Evolutionary conservation across 2,888 invertebrate genomes (phyloP).

Genomic region (Meganola albula): DNA sequence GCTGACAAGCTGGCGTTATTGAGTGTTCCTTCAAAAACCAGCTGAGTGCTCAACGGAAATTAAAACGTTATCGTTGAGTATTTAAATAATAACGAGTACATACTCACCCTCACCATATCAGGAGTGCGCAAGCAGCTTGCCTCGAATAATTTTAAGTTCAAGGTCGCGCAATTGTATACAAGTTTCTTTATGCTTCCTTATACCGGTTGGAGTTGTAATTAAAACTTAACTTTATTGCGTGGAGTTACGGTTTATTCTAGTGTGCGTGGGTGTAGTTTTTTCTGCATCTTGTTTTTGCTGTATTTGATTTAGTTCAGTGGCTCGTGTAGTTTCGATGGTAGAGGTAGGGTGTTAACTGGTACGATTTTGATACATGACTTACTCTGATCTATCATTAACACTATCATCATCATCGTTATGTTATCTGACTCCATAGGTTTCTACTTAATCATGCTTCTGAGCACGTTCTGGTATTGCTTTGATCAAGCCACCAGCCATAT

Average conservation of each 20-base stretch:
- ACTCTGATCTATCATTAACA: no score
- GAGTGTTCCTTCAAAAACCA: no score
- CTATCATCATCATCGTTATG: no score
- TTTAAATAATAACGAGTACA: no score
- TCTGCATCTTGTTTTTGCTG: slow-evolving; percentile 26
- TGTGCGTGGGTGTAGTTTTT: slow-evolving; percentile 23
- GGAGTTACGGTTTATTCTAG: slow-evolving; percentile 17
- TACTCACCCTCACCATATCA: slow-evolving; percentile 43
- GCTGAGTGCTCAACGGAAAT: no score
- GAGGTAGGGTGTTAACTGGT: slow-evolving; percentile 29
- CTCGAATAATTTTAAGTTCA: slow-evolving; percentile 60
- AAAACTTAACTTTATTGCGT: slow-evolving; percentile 18
- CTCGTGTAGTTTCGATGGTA: slow-evolving; percentile 32
- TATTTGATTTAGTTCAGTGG: slow-evolving; percentile 35
- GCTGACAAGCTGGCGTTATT: no score
- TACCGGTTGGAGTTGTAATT: slow-evolving; percentile 31
- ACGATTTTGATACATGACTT: no score
- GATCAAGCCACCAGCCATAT: no score
- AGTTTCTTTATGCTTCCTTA: slow-evolving; percentile 56
- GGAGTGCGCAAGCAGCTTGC: slow-evolving; percentile 46
- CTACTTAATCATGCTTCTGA: no score
- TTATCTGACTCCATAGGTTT: no score
- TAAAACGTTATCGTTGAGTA: no score
- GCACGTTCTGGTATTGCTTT: no score
- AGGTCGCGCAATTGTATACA: slow-evolving; percentile 56